These are phyloP conservation scores for human (Homo sapiens) DNA, from an alignment of 2,113 vertebrate species.

Conservation along the genomic window GRCh38 chr3:161359001-161359500, in stretches of 20 bases:
- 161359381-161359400: conserved; percentile 43
- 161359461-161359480: neutral
- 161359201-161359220: neutral
- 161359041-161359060: neutral
- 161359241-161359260: conserved; percentile 32
- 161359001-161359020: neutral
- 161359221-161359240: conserved; percentile 16
- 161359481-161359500: neutral
- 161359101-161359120: neutral
- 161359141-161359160: conserved; percentile 36
- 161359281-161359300: conserved; percentile 35
- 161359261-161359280: neutral
- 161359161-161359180: neutral
- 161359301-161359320: neutral
- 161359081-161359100: neutral
- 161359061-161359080: neutral
- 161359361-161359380: conserved; percentile 44
- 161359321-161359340: conserved; percentile 4
- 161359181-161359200: neutral
- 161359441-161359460: neutral
- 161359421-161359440: neutral
- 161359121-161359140: neutral
- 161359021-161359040: neutral
- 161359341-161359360: conserved; percentile 74
- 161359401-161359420: conserved; percentile 17